Conservation (phyloP, 2,888 invertebrate species). For the Netelia fuscicornis region DNA sequence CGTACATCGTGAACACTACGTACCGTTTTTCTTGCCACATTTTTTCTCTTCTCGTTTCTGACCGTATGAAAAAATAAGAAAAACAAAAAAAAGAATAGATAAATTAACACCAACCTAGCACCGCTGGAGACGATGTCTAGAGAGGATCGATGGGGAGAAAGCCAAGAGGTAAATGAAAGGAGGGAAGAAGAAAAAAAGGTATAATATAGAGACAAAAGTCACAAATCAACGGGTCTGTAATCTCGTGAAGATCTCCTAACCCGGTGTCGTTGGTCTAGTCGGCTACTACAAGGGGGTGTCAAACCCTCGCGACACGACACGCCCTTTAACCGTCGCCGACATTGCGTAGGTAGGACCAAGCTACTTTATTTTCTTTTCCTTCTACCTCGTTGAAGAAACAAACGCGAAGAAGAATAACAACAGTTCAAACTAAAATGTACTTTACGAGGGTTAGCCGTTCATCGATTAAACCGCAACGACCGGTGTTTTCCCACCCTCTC, state of each 20-base stretch:
- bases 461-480: slow-evolving; percentile 75
- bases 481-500: slow-evolving; percentile 54
- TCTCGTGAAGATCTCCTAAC: slow-evolving; percentile 55
- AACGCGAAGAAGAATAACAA: neutral
- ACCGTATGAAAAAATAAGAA: no score
- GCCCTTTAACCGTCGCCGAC: slow-evolving; percentile 56
- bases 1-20: no score
- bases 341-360: slow-evolving; percentile 18
- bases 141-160: slow-evolving; percentile 27
- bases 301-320: slow-evolving; percentile 59
- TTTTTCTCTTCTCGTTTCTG: no score
- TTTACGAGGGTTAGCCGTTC: slow-evolving; percentile 68
- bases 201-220: slow-evolving; percentile 68
- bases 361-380: slow-evolving; percentile 3
- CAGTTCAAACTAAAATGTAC: slow-evolving; percentile 62
- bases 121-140: neutral
- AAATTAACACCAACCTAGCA: slow-evolving; percentile 41
- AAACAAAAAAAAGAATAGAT: slow-evolving; percentile 5
- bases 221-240: slow-evolving; percentile 69
- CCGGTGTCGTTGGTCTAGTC: slow-evolving; percentile 35
- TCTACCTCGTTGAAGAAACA: slow-evolving; percentile 29
- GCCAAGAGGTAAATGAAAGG: slow-evolving; percentile 15
- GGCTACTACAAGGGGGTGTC: slow-evolving; percentile 51
- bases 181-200: slow-evolving; percentile 24
- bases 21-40: neutral